Percentiles rank a stretch among this genome's conserved stretches.
Evolutionary conservation across 2,888 invertebrate species (phyloP).

Genomic region (Tinea pellionella): DNA sequence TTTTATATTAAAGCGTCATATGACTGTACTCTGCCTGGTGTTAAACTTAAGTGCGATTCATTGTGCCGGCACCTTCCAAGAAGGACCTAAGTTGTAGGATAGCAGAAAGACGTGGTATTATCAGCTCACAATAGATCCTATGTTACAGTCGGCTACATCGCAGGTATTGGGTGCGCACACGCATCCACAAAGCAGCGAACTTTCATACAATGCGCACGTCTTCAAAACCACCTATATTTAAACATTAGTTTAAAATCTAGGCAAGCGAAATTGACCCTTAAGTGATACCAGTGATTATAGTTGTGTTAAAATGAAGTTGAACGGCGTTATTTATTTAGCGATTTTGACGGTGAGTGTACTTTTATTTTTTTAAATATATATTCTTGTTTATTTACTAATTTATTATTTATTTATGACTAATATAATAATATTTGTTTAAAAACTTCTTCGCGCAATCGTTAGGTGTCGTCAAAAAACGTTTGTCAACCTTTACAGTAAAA

Average conservation of each 20-base stretch:
- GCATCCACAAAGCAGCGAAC: conserved; percentile 32
- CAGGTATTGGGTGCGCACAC: conserved; percentile 30
- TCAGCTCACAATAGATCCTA: conserved; percentile 25
- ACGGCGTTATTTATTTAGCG: conserved; percentile 33
- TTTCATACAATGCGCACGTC: conserved; percentile 38
- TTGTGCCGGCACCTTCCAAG: too few species aligned
- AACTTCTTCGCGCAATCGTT: too few species aligned
- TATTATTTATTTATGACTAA: too few species aligned
- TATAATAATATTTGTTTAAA: too few species aligned
- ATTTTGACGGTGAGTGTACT: conserved; percentile 41
- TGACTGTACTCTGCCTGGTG: too few species aligned
- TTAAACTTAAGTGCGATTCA: too few species aligned
- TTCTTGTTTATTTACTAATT: conserved; percentile 14
- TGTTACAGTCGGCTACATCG: conserved; percentile 35
- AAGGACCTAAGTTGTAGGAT: too few species aligned
- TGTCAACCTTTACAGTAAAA: too few species aligned
- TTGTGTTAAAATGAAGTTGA: conserved; percentile 35
- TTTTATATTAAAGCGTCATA: too few species aligned
- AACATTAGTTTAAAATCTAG: conserved; percentile 2
- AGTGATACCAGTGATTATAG: conserved; percentile 9
- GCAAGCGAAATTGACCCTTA: background rate
- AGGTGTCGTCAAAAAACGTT: too few species aligned
- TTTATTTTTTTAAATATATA: conserved; percentile 2
- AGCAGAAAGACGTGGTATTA: too few species aligned
- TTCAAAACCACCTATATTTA: conserved; percentile 10